These are phyloP conservation scores for Magallana ariakensis DNA, from an alignment of 1,140 invertebrate species.

Conservation along the genomic window DNA sequence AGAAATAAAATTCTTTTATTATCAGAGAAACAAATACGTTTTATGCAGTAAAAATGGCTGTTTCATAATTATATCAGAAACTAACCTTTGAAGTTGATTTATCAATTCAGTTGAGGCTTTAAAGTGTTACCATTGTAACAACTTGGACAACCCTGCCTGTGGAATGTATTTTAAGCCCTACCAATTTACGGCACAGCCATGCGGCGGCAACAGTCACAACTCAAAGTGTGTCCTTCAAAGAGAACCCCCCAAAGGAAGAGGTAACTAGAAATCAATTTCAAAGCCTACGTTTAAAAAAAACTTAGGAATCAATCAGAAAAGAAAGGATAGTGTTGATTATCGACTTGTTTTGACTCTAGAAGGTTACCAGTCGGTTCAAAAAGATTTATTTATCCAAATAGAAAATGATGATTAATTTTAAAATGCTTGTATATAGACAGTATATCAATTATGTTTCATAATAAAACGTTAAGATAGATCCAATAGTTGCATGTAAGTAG, in stretches of 20 bases:
- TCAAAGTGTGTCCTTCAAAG: constrained; percentile 64
- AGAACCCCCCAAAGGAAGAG: constrained; percentile 50
- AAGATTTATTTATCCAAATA: no score
- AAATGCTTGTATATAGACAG: no score
- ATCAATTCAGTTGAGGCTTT: constrained; percentile 48
- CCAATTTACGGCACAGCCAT: constrained; percentile 59
- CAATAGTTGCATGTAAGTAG: no score
- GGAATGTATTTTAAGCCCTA: constrained; percentile 62
- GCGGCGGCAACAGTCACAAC: constrained; percentile 15
- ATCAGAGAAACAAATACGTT: neutral
- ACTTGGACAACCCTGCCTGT: constrained; percentile 58
- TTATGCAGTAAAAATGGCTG: neutral
- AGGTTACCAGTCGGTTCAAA: no score
- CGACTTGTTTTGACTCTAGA: no score
- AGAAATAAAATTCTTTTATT: neutral
- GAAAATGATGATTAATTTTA: no score
- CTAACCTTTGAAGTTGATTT: no score
- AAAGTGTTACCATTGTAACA: constrained; percentile 64
- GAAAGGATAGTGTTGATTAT: no score
- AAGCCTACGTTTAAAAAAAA: no score
- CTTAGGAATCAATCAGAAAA: no score
- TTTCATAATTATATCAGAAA: neutral
- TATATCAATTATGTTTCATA: no score
- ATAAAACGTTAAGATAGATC: no score
- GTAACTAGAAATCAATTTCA: neutral